Base-by-base conservation (phyloP, 2,797 vertebrate species). In the Carduelis carduelis region DNA sequence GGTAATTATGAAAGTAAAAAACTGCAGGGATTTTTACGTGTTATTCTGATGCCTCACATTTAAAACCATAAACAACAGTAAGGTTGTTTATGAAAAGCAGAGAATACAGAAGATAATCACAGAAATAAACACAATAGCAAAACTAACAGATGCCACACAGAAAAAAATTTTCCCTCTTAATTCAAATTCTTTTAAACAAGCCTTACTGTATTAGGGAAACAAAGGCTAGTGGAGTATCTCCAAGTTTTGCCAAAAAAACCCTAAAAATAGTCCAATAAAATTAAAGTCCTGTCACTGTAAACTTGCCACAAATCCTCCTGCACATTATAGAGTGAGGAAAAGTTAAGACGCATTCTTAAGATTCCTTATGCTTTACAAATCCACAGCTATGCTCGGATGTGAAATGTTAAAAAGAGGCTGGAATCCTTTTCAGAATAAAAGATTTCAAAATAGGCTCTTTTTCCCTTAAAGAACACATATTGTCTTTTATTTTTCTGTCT, bases 301-400 rank as follows among this genome's bases (percentile, higher is more conserved):
- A 90, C 50, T 71, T 85, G 68, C 70, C 88, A 93, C 53, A 77
- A 94, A 72, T 82, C 55, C 30, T 86, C 63, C 56, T 55, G 35
- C 39, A 46, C 16, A 35, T 87, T 60, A 87, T 34, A 89, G 28
- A 77, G 17, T 34, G 57, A 82, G 68, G 94, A 91, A 90, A 87
- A 95, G 66, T 55, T 84, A 82, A 52, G 50, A 96, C 78, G 57
- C 68, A 86, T 93, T 93, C 87, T 85, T 77, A 85, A 94, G 93
- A 98, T 97, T 97, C 96, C 80, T 97, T 76, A 82, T 39, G 81
- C 49, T 96, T 97, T 97, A 95, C 66, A 96, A 96, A 97, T 84
- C 87, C 86, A 90, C 89, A 94, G 75, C 76, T 93, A 96, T 70
- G 49, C 52, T 96, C 46, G 56, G 14, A 59, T 95, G 43, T 66